Evolutionary conservation across 1,140 invertebrate species (phyloP).

Genomic region (Dendroctonus ponderosae): DNA sequence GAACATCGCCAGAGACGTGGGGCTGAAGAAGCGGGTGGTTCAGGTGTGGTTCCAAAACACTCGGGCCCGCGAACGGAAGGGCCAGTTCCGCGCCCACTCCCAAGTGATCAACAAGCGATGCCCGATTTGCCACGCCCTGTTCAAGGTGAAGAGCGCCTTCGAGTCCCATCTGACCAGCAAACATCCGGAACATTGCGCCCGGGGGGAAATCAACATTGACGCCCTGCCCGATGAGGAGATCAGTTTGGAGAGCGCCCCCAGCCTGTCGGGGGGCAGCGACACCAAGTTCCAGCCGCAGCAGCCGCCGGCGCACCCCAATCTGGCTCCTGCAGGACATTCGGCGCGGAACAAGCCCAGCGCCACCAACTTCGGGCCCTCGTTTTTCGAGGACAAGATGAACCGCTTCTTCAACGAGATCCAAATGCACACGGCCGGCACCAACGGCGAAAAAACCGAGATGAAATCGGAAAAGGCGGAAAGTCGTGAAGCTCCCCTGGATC

Average conservation of each 20-base stretch:
- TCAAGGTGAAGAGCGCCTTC: conserved; percentile 91
- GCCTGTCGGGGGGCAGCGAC: conserved; percentile 65
- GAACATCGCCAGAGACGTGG: conserved; percentile 92
- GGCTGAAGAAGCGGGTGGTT: conserved; percentile 93
- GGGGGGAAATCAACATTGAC: conserved; percentile 91
- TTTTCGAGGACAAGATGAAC: too few species aligned
- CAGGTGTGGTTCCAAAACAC: conserved; percentile 97
- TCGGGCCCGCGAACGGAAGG: conserved; percentile 82
- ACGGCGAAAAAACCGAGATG: conserved; percentile 59
- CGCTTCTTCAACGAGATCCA: too few species aligned
- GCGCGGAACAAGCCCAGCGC: too few species aligned
- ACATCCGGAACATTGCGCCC: conserved; percentile 87
- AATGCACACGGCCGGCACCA: too few species aligned
- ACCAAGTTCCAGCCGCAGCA: conserved; percentile 60
- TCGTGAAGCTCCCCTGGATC: conserved; percentile 81
- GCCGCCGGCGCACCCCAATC: conserved; percentile 49
- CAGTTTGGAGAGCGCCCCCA: conserved; percentile 70
- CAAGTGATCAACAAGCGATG: conserved; percentile 95
- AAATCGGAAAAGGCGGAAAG: conserved; percentile 56
- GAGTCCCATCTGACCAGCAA: conserved; percentile 93
- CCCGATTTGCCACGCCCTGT: conserved; percentile 90
- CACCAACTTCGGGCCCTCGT: too few species aligned
- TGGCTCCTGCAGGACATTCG: too few species aligned
- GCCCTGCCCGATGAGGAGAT: conserved; percentile 86
- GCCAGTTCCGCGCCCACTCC: conserved; percentile 89